Base-by-base conservation (phyloP, 2,113 vertebrate species). In the Notothenia rossii region DNA sequence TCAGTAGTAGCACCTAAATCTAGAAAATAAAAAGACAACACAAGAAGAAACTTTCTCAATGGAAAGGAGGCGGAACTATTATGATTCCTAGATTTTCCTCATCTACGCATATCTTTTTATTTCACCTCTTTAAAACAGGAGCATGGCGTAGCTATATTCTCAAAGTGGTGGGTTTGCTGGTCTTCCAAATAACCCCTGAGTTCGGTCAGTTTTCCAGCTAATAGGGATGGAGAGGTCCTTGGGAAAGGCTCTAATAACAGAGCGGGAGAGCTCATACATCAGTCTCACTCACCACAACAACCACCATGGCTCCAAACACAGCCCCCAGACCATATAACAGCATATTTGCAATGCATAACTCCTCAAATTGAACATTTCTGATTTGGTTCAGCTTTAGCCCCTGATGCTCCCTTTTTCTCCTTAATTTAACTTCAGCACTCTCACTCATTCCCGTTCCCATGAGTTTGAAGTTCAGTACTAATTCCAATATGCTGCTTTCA, bases 231-330 rank as follows among this genome's bases (percentile, higher is more conserved):
- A 49, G 75, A 86, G 84, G 88, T 85, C 72, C 82, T 81, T 75
- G 72, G 82, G 82, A 88, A 72, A 86, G 80, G 75, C 73, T 67
- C 49, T 92, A 91, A 91, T 94, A 92, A 90, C 87, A 90, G 88
- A 91, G 88, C 68, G 83, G 89, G 74, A 76, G 82, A 69, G 77
- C 72, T 91, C 83, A 77, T 89, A 88, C 86, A 93, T 95, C 90
- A 90, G 59, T 81, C 81, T 90, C 77, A 82, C 85, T 89, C 85
- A 91, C 91, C 90, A 88, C 90, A 92, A 68, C 73, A 90, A 93
- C 88, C 91, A 85, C 80, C 58, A 88, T 84, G 91, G 88, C 88
- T 92, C 89, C 84, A 86, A 77, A 72, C 87, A 56, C 89, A 86
- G 86, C 76, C 79, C 79, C 79, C 63, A 89, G 90, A 92, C 91